Percentiles rank a stretch among this genome's conserved stretches.
Evolutionary conservation across 2,888 invertebrate species (phyloP).

Genomic region (Lochmaea capreae): DNA sequence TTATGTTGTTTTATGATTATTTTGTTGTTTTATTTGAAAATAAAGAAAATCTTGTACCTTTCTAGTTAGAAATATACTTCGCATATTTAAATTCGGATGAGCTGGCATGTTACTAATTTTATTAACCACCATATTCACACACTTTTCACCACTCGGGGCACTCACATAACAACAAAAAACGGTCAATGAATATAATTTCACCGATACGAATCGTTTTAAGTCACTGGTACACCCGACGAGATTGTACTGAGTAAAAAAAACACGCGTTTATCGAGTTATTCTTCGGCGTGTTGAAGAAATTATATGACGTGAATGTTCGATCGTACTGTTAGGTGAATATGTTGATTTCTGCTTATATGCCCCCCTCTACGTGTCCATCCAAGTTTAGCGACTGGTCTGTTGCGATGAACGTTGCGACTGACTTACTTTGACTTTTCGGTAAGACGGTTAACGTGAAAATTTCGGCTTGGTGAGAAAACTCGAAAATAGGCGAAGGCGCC

Average conservation of each 20-base stretch:
- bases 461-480: not conserved
- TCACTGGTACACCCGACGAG: not conserved
- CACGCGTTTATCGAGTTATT: not conserved
- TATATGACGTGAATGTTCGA: conserved; percentile 19
- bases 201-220: conserved; percentile 10
- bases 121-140: conserved; percentile 62
- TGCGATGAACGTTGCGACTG: conserved; percentile 45
- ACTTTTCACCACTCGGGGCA: conserved; percentile 20
- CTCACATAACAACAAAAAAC: conserved; percentile 41
- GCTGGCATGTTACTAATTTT: conserved; percentile 61
- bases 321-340: conserved; percentile 47
- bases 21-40: not conserved
- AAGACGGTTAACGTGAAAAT: not conserved
- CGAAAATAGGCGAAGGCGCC: not conserved
- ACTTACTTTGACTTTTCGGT: conserved; percentile 21
- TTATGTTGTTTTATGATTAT: too few species aligned
- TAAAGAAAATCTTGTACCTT: conserved; percentile 54
- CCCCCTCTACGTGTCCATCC: conserved; percentile 52
- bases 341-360: conserved; percentile 51
- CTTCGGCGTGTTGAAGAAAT: not conserved
- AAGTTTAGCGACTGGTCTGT: conserved; percentile 49
- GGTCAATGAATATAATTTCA: not conserved
- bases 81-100: conserved; percentile 59
- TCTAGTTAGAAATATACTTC: conserved; percentile 60
- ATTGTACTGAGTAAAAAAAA: not conserved